Conservation (phyloP, 2,113 vertebrate genomes). For the Stegostoma tigrinum region DNA sequence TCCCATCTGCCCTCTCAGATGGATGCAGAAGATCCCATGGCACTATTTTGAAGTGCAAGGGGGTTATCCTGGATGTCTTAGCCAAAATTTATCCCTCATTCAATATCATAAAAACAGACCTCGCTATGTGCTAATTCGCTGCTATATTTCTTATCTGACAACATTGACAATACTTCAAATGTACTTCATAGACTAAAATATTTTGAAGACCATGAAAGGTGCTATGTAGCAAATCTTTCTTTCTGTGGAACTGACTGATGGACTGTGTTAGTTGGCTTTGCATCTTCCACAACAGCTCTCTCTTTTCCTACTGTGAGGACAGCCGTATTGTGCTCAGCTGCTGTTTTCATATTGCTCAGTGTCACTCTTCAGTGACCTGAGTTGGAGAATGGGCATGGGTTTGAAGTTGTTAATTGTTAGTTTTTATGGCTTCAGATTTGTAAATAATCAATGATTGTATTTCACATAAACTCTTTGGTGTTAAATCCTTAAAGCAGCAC, state of each 20-base stretch:
- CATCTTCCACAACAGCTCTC: not conserved
- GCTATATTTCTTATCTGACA: no score
- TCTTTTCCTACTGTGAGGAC: not conserved
- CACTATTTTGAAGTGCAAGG: no score
- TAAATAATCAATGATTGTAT: not conserved
- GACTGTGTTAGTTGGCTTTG: not conserved
- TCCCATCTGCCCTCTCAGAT: no score
- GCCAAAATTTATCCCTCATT: no score
- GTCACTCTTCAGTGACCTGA: not conserved
- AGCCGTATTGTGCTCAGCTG: not conserved
- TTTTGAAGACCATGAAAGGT: no score
- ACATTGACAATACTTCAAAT: no score
- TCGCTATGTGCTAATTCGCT: no score
- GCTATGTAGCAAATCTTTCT: no score
- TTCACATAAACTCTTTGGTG: not conserved
- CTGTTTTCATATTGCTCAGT: not conserved
- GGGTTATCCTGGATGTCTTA: no score
- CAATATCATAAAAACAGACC: no score
- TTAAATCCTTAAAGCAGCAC: not conserved
- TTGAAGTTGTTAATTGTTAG: not conserved
- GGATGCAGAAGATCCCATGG: no score
- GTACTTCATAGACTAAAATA: no score
- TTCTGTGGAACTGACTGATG: not conserved
- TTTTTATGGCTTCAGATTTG: not conserved
- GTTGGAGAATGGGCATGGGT: not conserved